These are phyloP conservation scores for Polyommatus iphigenia DNA, from an alignment of 2,888 invertebrate species.

Conservation along the genomic window DNA sequence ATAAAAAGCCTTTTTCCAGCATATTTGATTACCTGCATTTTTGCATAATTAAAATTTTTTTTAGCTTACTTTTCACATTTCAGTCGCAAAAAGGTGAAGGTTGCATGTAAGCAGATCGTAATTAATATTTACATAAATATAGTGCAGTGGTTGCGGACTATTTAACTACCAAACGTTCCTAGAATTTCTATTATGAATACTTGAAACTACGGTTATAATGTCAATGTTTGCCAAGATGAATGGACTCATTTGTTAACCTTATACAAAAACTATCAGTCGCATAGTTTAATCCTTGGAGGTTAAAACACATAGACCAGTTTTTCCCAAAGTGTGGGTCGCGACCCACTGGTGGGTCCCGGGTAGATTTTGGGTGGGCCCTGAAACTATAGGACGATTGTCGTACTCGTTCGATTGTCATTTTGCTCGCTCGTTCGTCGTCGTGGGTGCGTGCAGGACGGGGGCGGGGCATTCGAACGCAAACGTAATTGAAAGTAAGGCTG, in stretches of 20 bases:
- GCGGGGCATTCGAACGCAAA: too few species aligned
- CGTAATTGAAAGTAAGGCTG: too few species aligned
- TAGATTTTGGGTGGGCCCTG: too few species aligned
- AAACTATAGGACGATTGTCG: too few species aligned
- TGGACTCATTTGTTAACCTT: background rate
- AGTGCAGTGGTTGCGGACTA: background rate
- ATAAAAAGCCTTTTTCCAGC: constrained; percentile 1
- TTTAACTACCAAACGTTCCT: constrained; percentile 4
- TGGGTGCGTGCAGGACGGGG: too few species aligned
- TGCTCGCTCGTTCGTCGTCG: too few species aligned
- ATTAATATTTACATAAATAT: constrained; percentile 27
- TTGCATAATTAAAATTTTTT: constrained; percentile 10
- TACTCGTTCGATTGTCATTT: too few species aligned
- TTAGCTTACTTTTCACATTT: constrained; percentile 13
- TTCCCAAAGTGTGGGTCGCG: too few species aligned
- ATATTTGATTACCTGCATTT: constrained; percentile 22
- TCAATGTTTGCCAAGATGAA: background rate
- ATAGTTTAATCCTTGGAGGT: too few species aligned
- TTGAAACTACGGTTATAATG: background rate
- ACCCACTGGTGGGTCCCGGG: too few species aligned
- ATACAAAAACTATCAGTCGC: too few species aligned
- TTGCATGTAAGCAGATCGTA: constrained; percentile 22
- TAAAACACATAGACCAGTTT: too few species aligned
- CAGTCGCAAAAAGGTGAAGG: constrained; percentile 20
- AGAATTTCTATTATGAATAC: background rate